A percentile compares a stretch with the other conserved stretches of the same genome.
Conservation (phyloP, 2,113 vertebrate genomes). For the Pygoscelis antarcticus region DNA sequence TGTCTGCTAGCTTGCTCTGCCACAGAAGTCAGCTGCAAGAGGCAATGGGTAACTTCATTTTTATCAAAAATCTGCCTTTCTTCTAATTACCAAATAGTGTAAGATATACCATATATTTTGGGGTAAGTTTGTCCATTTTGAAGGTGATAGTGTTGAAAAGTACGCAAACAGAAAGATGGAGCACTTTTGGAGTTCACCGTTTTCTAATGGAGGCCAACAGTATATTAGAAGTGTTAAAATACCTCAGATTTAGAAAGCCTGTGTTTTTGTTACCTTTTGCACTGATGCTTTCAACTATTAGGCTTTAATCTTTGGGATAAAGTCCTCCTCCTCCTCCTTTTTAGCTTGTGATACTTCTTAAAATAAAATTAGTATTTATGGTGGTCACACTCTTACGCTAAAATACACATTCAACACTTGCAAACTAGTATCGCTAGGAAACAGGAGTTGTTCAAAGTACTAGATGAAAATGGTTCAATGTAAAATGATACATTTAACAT, state of each 20-base stretch:
- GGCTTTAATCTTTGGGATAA: not conserved
- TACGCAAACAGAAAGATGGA: not conserved
- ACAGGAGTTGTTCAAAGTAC: conserved; percentile 21
- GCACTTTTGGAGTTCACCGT: not conserved
- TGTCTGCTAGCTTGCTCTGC: not conserved
- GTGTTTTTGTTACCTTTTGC: not conserved
- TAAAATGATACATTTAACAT: conserved; percentile 73
- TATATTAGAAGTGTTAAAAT: not conserved
- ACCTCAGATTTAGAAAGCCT: not conserved
- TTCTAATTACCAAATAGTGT: not conserved
- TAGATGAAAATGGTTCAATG: conserved; percentile 44
- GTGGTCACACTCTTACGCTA: not conserved
- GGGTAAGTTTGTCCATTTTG: not conserved
- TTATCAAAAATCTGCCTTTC: not conserved
- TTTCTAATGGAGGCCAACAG: not conserved
- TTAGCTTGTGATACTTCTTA: not conserved
- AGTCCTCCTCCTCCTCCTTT: not conserved
- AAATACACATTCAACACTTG: not conserved
- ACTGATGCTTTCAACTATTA: not conserved
- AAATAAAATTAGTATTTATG: conserved; percentile 28
- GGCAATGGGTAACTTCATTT: not conserved
- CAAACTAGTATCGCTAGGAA: conserved; percentile 28
- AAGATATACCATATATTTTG: not conserved
- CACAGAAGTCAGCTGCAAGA: not conserved
- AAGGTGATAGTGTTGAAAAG: not conserved